Evolutionary conservation across 2,888 invertebrate species (phyloP).

Genomic region (Megaustenia siamemsis): DNA sequence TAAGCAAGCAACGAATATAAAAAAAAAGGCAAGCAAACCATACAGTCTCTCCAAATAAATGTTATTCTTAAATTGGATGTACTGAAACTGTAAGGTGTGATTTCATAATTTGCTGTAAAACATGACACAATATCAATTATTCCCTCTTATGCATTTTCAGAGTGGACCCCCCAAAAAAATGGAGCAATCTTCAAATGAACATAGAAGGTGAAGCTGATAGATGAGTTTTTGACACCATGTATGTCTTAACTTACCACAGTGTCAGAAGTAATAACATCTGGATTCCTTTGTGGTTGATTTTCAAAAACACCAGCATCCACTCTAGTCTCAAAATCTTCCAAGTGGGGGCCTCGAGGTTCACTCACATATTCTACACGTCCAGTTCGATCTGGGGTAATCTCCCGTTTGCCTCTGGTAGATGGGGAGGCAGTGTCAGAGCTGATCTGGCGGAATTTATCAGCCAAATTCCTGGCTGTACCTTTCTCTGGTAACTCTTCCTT

Average conservation of each 20-base stretch:
- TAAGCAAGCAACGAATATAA: too few relatives aligned
- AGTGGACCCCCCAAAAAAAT: too few relatives aligned
- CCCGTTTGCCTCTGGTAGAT: constrained; percentile 59
- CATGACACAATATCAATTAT: too few relatives aligned
- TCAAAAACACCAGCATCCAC: constrained; percentile 73
- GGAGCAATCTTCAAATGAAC: too few relatives aligned
- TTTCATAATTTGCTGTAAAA: too few relatives aligned
- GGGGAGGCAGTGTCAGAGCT: constrained; percentile 28
- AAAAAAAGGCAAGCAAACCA: too few relatives aligned
- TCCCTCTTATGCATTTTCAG: too few relatives aligned
- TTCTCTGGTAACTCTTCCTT: constrained; percentile 76
- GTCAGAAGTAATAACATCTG: constrained; percentile 69
- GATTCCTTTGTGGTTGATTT: constrained; percentile 66
- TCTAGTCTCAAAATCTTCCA: constrained; percentile 66
- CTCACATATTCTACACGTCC: constrained; percentile 74
- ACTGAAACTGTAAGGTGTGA: too few relatives aligned
- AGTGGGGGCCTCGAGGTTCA: constrained; percentile 65
- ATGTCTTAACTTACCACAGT: constrained; percentile 37
- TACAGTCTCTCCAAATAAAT: too few relatives aligned
- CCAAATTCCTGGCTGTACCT: constrained; percentile 90
- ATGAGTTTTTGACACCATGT: not conserved
- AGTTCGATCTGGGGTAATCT: constrained; percentile 70
- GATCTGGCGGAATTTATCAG: constrained; percentile 92
- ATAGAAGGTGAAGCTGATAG: too few relatives aligned
- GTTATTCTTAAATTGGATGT: too few relatives aligned